These are phyloP conservation scores for Anoplopoma fimbria DNA, from an alignment of 2,113 vertebrate species.

Conservation along the genomic window DNA sequence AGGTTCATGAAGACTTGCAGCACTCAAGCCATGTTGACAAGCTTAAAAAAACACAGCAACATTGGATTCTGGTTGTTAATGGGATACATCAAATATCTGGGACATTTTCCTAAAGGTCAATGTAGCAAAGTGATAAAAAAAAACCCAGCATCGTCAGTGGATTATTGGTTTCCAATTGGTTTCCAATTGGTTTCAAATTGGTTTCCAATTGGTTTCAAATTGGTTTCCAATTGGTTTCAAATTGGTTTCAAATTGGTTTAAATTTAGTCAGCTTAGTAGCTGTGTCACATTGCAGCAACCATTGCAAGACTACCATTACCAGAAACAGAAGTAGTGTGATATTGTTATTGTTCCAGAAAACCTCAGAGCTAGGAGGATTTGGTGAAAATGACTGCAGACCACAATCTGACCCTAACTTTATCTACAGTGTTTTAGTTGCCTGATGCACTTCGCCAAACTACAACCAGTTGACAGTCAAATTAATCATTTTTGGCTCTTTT, in stretches of 20 bases:
- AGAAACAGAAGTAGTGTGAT: neutral
- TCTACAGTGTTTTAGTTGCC: neutral
- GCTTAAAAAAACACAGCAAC: conserved; percentile 14
- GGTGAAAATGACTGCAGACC: neutral
- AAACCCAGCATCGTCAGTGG: too few relatives aligned
- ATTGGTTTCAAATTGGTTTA: too few relatives aligned
- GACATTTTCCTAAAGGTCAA: conserved; percentile 13
- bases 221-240: too few relatives aligned
- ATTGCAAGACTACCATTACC: neutral
- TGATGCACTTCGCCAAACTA: neutral
- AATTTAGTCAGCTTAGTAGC: neutral
- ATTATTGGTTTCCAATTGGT: too few relatives aligned
- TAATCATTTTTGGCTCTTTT: neutral
- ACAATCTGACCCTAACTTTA: neutral
- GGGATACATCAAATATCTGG: neutral
- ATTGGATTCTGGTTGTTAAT: conserved; percentile 12
- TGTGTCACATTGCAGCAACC: neutral
- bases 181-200: too few relatives aligned
- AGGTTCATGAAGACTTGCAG: conserved; percentile 34
- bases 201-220: too few relatives aligned
- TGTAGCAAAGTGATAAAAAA: neutral
- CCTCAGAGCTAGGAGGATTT: neutral
- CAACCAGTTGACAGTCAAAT: neutral
- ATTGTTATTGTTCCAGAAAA: neutral
- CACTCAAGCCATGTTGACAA: conserved; percentile 20